Base-by-base conservation (phyloP, 2,797 vertebrate species). In the Gymnocypris eckloni region DNA sequence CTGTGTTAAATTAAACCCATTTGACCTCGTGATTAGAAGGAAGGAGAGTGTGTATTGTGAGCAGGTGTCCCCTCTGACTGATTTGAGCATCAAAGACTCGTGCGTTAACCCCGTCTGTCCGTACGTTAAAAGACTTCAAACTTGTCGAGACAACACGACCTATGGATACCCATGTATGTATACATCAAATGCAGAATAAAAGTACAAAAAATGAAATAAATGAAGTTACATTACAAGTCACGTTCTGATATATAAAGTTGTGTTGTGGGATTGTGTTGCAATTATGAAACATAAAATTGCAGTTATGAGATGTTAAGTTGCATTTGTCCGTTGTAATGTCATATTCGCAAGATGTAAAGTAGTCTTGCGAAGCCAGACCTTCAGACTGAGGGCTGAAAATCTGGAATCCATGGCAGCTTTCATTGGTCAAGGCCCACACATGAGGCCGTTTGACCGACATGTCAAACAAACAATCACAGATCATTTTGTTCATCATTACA, bases 11-110 rank as follows among this genome's bases (percentile, higher is more conserved):
- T 93, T 89, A 92, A 83, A 86, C 89, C 56, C 86, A 91, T 90
- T 93, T 91, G 92, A 93, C 93, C 92, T 89, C 48, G 12, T 92
- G 92, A 93, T 94, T 91, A 92, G 33, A 73, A 83, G 72, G 22
- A 78, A 59, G 61, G 72, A 50, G 70, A 56, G 45, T 52, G 18
- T 81, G 75, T 70, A 13, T 80, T 77, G 48, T 59, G 48, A 45
- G 64, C 89, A 90, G 73, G 72, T 89, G 86, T 86, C 80, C 79
- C 43, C 69, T 82, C 39, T 33, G 72, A 80, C 33, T 15, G 73
- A 75, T 66, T 79, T 33, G 41, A 79, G 78, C 79, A 28, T 48
- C 12, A 50, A 25, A 64, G 43, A 20, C 52, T 45, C 4, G 8
- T 50, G 66, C 5, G 52, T 83, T 80, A 72, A 72, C n/a, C 41